Conservation (phyloP, 2,113 vertebrate species). For the Peromyscus polionotus region DNA sequence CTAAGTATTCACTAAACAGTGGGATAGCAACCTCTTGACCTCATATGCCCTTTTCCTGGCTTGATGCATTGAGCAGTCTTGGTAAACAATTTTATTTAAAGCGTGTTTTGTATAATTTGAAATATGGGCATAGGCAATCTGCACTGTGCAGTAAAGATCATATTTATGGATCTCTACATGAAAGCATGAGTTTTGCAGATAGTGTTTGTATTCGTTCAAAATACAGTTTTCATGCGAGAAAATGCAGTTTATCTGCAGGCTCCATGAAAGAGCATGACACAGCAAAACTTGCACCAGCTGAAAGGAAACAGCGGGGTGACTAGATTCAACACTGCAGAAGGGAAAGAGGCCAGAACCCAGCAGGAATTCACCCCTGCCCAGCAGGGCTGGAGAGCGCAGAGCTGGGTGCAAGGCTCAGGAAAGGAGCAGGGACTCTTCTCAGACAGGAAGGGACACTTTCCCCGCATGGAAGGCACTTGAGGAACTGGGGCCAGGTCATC, state of each 20-base stretch:
- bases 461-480: no score
- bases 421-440: neutral
- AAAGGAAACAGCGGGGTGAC: neutral
- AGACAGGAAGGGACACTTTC: neutral
- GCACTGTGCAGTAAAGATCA: neutral
- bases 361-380: no score
- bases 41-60: neutral
- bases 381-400: accelerated
- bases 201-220: neutral
- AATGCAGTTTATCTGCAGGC: neutral
- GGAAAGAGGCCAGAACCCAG: neutral
- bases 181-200: neutral
- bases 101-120: neutral
- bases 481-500: accelerated
- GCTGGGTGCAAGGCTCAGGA: no score
- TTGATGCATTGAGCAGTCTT: neutral
- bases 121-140: neutral
- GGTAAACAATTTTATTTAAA: slow-evolving; percentile 14
- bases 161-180: neutral
- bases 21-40: neutral
- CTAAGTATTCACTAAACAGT: neutral
- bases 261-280: neutral
- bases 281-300: neutral
- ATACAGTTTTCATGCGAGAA: neutral
- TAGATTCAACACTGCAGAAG: neutral